Conservation (phyloP, 2,797 vertebrate species). For the Sebastes reedi region DNA sequence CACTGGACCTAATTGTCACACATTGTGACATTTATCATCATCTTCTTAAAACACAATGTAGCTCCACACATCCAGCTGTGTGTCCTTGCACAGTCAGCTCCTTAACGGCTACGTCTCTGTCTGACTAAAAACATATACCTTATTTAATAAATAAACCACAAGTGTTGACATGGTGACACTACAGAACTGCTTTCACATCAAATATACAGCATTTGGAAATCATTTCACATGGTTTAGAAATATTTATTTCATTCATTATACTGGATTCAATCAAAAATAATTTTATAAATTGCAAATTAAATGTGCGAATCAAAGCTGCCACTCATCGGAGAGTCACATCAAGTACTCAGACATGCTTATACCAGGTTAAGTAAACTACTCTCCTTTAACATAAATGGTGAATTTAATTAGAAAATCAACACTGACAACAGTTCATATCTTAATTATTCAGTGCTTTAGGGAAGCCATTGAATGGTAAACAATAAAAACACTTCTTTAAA, state of each 20-base stretch:
- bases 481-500: background rate
- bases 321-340: no score
- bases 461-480: background rate
- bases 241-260: background rate
- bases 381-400: no score
- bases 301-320: background rate
- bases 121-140: background rate
- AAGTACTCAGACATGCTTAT: background rate
- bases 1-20: background rate
- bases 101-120: background rate
- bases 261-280: background rate
- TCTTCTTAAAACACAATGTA: background rate
- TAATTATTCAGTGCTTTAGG: background rate
- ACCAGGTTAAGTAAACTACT: no score
- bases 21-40: conserved; percentile 15
- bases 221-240: background rate
- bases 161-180: background rate
- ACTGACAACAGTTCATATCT: background rate
- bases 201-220: background rate
- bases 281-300: background rate
- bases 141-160: background rate
- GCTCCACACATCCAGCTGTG: conserved; percentile 16
- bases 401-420: background rate
- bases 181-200: background rate
- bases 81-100: conserved; percentile 36